These are phyloP conservation scores for Delphinus delphis DNA, from an alignment of 2,113 vertebrate species.

Conservation along the genomic window DNA sequence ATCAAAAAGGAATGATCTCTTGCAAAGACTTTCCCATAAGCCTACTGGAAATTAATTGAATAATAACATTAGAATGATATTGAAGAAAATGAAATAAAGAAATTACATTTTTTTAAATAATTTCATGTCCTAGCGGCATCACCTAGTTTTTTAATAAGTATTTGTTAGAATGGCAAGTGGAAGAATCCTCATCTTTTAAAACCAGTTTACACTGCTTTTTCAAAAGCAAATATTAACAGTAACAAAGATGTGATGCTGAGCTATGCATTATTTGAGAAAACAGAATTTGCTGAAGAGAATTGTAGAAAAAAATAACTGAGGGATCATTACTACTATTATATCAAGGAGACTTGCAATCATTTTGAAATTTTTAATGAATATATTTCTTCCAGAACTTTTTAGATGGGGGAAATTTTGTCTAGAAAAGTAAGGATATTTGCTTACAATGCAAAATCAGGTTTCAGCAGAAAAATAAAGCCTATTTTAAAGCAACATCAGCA, in stretches of 20 bases:
- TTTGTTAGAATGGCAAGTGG: background rate
- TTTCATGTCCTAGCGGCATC: background rate
- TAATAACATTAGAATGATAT: background rate
- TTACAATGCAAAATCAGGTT: background rate
- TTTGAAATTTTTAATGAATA: conserved; percentile 22
- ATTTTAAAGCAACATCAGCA: background rate
- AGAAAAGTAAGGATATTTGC: conserved; percentile 13
- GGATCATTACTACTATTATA: background rate
- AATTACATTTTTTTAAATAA: background rate
- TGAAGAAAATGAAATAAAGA: conserved; percentile 12
- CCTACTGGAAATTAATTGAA: background rate
- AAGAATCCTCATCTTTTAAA: background rate
- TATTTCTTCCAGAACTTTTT: conserved; percentile 7
- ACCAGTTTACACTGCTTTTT: background rate
- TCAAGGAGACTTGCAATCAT: background rate
- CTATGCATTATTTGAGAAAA: background rate
- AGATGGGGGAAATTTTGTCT: background rate
- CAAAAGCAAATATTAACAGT: background rate
- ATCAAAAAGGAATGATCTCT: background rate
- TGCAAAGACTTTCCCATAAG: background rate
- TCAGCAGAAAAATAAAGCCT: background rate
- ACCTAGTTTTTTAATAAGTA: background rate
- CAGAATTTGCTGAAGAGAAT: background rate
- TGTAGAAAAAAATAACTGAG: background rate
- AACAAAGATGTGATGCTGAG: background rate